A percentile compares a stretch with the other conserved stretches of the same genome.
phyloP scores from a whole-genome alignment of 2,888 invertebrate species.

The Neoscelio sp. region DNA sequence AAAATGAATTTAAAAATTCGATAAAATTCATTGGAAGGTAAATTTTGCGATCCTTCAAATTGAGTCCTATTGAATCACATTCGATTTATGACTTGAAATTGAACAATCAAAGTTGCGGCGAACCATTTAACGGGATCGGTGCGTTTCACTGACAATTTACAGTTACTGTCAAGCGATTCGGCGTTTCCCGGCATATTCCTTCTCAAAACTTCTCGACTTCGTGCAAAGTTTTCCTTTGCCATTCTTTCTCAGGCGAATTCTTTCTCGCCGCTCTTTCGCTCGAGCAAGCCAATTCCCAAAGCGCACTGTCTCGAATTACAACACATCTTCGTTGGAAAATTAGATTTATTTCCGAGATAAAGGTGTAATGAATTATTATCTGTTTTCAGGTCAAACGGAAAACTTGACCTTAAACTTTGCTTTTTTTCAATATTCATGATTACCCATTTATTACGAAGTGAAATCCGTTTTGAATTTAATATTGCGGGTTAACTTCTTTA shows the following conservation, averaged over 20 bases:
- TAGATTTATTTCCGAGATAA: constrained; percentile 27
- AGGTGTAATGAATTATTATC: constrained; percentile 35
- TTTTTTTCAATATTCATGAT: too few species aligned
- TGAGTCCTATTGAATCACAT: constrained; percentile 27
- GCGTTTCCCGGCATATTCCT: constrained; percentile 39
- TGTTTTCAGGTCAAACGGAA: background rate
- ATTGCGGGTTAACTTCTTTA: too few species aligned
- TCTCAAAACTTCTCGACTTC: constrained; percentile 43
- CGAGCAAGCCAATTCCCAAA: constrained; percentile 21
- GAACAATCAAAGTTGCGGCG: constrained; percentile 56
- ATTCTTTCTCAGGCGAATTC: constrained; percentile 27
- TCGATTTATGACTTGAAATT: constrained; percentile 48
- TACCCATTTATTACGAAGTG: too few species aligned
- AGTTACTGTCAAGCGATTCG: constrained; percentile 47
- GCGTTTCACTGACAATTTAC: constrained; percentile 42
- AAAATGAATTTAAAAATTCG: too few species aligned
- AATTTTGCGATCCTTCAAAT: background rate
- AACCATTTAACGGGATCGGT: constrained; percentile 48
- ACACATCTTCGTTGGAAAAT: constrained; percentile 28
- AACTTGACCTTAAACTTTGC: constrained; percentile 23
- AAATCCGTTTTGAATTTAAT: too few species aligned
- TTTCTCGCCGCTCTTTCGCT: constrained; percentile 28
- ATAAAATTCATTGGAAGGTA: too few species aligned
- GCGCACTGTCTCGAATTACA: constrained; percentile 33
- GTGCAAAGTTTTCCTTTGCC: constrained; percentile 33